phyloP scores from a whole-genome alignment of 1,140 invertebrate genomes.

The Odontomachus brunneus region DNA sequence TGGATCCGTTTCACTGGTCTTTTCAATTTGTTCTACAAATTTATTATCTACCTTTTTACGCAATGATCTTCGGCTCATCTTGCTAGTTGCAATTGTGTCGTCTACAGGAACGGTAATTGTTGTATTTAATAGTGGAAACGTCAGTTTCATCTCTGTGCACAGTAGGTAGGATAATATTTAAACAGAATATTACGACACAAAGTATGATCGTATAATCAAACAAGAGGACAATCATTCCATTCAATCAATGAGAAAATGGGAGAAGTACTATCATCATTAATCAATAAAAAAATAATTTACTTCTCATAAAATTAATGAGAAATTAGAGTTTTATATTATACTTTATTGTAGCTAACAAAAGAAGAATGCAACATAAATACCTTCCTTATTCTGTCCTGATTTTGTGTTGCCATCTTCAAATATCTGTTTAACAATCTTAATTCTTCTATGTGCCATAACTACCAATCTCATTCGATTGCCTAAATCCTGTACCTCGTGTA shows the following conservation, averaged over 20 bases:
- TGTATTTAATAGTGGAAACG: conserved; percentile 89
- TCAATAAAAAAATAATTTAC: conserved; percentile 34
- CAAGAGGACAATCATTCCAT: no score
- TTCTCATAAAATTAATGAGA: conserved; percentile 9
- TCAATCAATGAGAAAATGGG: no score
- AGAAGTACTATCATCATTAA: not conserved
- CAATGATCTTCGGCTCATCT: conserved; percentile 76
- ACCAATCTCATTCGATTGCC: conserved; percentile 96
- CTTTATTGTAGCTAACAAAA: not conserved
- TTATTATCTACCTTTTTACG: conserved; percentile 74
- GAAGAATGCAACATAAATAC: not conserved
- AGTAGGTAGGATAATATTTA: conserved; percentile 62
- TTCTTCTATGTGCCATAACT: conserved; percentile 96
- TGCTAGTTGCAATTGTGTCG: conserved; percentile 74
- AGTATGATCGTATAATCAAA: no score
- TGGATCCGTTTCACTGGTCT: conserved; percentile 43
- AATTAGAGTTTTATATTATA: conserved; percentile 9
- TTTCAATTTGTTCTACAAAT: conserved; percentile 58
- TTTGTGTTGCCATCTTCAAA: conserved; percentile 89
- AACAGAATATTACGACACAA: conserved; percentile 8
- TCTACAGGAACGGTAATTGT: conserved; percentile 87
- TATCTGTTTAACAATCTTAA: conserved; percentile 92
- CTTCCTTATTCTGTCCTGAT: conserved; percentile 82
- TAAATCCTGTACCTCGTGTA: conserved; percentile 98
- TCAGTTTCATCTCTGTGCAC: conserved; percentile 85